Conservation (phyloP, 2,888 invertebrate genomes). For the Aphodius granarius region DNA sequence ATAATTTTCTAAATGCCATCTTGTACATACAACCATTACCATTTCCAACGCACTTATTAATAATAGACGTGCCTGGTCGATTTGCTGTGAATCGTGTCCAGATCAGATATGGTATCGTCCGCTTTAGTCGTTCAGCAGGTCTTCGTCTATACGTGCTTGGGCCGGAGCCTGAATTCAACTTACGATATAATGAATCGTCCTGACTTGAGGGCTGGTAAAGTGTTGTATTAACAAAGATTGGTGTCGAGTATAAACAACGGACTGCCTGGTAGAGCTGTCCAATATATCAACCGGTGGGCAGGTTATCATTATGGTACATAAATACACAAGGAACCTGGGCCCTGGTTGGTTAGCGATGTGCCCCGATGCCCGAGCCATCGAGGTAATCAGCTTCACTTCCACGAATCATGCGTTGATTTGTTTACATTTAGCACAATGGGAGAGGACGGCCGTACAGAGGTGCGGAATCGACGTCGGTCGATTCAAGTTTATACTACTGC, state of each 20-base stretch:
- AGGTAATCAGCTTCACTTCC: neutral
- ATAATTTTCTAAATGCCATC: no score
- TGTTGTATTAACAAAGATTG: slow-evolving; percentile 48
- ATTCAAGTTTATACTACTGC: no score
- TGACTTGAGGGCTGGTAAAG: slow-evolving; percentile 47
- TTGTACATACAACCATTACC: no score
- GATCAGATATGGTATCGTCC: neutral
- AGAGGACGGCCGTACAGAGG: neutral
- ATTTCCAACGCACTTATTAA: neutral
- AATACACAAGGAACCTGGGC: slow-evolving; percentile 45
- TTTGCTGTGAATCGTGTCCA: neutral
- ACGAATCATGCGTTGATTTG: neutral
- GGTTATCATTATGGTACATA: slow-evolving; percentile 52
- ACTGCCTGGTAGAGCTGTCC: slow-evolving; percentile 44
- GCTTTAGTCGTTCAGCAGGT: neutral
- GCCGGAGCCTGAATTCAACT: neutral
- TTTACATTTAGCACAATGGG: neutral
- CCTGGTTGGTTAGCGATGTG: slow-evolving; percentile 5
- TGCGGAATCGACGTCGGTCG: neutral
- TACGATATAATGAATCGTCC: slow-evolving; percentile 40
- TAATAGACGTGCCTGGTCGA: neutral
- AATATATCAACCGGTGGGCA: slow-evolving; percentile 52
- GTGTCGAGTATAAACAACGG: slow-evolving; percentile 47
- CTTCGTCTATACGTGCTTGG: neutral
- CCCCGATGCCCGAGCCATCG: neutral